These are phyloP conservation scores for Megalopta genalis DNA, from an alignment of 1,140 invertebrate genomes.

Conservation along the genomic window DNA sequence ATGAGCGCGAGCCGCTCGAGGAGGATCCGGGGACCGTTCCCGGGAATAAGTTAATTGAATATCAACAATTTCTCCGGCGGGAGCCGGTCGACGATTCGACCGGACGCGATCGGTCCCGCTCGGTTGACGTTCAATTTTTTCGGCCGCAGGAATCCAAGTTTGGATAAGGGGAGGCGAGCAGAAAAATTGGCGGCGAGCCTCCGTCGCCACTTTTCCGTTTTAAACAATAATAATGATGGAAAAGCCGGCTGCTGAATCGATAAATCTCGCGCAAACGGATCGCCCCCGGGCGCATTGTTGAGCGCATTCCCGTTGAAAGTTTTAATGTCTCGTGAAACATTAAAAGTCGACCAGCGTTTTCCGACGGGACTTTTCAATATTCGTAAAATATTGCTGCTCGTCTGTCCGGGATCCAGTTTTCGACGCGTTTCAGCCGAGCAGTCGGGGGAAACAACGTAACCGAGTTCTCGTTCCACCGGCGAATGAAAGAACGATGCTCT, in stretches of 20 bases:
- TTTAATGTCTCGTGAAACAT: conserved; percentile 15
- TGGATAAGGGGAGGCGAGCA: background rate
- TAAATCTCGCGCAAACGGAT: conserved; percentile 7
- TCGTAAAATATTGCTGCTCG: conserved; percentile 31
- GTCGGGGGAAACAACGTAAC: too few relatives aligned
- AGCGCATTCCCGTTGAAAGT: conserved; percentile 3
- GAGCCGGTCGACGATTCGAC: too few relatives aligned
- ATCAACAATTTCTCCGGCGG: too few relatives aligned
- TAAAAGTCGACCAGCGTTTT: conserved; percentile 28
- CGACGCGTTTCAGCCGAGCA: too few relatives aligned
- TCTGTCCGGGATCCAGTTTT: conserved; percentile 9
- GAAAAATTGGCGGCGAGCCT: background rate
- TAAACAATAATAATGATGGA: background rate
- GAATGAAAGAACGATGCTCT: too few relatives aligned
- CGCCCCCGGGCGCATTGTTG: conserved; percentile 11
- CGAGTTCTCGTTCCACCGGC: too few relatives aligned
- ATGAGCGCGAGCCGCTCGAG: background rate
- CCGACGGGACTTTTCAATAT: conserved; percentile 28
- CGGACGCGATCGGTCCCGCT: too few relatives aligned
- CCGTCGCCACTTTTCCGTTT: background rate
- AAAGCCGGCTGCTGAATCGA: background rate
- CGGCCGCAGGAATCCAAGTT: background rate
- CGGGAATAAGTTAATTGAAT: too few relatives aligned
- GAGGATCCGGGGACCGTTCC: too few relatives aligned
- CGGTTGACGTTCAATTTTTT: too few relatives aligned